phyloP scores from a whole-genome alignment of 2,888 invertebrate genomes.

The Hirtodrosophila cameraria region DNA sequence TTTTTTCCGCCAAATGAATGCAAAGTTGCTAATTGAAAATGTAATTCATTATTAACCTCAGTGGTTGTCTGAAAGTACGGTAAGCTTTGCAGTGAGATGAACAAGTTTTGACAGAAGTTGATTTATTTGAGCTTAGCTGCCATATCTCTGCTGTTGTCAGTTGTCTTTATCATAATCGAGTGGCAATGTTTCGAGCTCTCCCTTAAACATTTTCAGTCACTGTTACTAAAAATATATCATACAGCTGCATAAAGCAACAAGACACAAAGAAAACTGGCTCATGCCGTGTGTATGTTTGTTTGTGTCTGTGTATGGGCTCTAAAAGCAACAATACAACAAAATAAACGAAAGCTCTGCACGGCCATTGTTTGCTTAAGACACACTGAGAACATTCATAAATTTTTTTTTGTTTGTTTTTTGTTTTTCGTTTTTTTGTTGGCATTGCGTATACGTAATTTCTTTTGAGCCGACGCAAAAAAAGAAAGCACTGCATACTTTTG shows the following conservation, averaged over 20 bases:
- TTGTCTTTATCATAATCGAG: constrained; percentile 14
- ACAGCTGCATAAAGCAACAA: constrained; percentile 27
- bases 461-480: constrained; percentile 31
- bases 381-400: constrained; percentile 61
- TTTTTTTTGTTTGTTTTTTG: constrained; percentile 31
- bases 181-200: constrained; percentile 6
- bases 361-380: constrained; percentile 68
- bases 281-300: background rate
- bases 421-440: constrained; percentile 25
- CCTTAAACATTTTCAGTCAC: constrained; percentile 30
- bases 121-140: constrained; percentile 7
- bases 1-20: constrained; percentile 53
- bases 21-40: constrained; percentile 63
- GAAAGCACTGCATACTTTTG: constrained; percentile 38
- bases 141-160: background rate
- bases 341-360: constrained; percentile 70
- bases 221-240: constrained; percentile 43
- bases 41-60: no score
- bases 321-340: constrained; percentile 49
- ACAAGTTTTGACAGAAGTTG: constrained; percentile 10
- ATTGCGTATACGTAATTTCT: constrained; percentile 59
- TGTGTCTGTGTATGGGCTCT: constrained; percentile 6
- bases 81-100: no score
- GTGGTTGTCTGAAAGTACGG: no score
- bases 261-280: constrained; percentile 24